Conservation (phyloP, 2,797 vertebrate genomes). For the Sebastes kiyomatsui region DNA sequence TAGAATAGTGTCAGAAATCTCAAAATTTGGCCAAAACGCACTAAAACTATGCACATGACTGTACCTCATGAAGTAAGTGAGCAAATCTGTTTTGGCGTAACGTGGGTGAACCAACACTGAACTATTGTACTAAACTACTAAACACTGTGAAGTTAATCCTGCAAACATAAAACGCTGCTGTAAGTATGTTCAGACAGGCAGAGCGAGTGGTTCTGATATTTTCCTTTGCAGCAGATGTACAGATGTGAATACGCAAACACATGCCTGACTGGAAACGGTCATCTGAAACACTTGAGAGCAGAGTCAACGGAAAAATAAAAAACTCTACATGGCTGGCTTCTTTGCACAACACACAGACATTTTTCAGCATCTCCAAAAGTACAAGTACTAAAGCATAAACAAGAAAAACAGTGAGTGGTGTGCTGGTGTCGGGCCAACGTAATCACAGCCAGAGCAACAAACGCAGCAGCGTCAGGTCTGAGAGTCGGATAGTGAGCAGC, state of each 20-base stretch:
- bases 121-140: background rate
- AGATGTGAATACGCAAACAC: slow-evolving; percentile 52
- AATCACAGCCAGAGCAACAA: slow-evolving; percentile 65
- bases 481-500: slow-evolving; percentile 82
- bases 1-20: background rate
- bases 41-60: background rate
- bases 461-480: slow-evolving; percentile 43
- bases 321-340: slow-evolving; percentile 3
- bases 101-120: background rate
- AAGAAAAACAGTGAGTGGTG: slow-evolving; percentile 54
- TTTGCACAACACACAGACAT: slow-evolving; percentile 39
- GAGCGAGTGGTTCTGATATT: slow-evolving; percentile 6
- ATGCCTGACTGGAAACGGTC: slow-evolving; percentile 25
- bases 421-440: slow-evolving; percentile 55
- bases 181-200: background rate
- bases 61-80: background rate
- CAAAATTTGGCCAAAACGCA: background rate
- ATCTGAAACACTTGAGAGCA: slow-evolving; percentile 46
- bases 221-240: slow-evolving; percentile 43
- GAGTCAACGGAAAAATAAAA: slow-evolving; percentile 46
- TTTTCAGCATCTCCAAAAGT: slow-evolving; percentile 37
- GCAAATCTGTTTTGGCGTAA: background rate
- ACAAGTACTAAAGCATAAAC: slow-evolving; percentile 56
- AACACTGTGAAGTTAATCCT: background rate
- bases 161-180: background rate